Evolutionary conservation across 2,888 invertebrate genomes (phyloP).

Genomic region (Eupithecia subumbrata): DNA sequence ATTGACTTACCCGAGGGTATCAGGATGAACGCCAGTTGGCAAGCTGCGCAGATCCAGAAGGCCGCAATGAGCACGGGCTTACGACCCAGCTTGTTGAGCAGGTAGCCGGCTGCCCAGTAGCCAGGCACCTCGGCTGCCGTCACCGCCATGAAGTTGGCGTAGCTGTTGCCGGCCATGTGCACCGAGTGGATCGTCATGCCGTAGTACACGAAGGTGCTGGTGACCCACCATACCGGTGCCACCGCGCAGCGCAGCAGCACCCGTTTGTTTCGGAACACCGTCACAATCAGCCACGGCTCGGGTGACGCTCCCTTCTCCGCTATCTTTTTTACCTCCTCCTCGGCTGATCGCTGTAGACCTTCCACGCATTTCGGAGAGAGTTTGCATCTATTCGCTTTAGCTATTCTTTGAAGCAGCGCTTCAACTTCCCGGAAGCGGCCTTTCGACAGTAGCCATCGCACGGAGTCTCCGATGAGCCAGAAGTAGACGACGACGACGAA

Average conservation of each 20-base stretch:
- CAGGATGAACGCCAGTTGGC: conserved; percentile 83
- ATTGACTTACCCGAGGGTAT: conserved; percentile 71
- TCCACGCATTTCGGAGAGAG: conserved; percentile 61
- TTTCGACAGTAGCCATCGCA: conserved; percentile 90
- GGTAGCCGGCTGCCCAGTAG: conserved; percentile 80
- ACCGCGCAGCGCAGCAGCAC: conserved; percentile 59
- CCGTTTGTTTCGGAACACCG: conserved; percentile 59
- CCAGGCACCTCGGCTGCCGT: conserved; percentile 87
- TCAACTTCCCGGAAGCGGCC: conserved; percentile 86
- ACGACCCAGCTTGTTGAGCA: conserved; percentile 84
- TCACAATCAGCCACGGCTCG: conserved; percentile 66
- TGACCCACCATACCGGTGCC: conserved; percentile 84
- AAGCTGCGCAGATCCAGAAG: conserved; percentile 83
- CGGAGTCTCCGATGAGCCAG: conserved; percentile 88
- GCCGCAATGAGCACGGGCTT: conserved; percentile 82
- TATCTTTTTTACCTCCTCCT: conserved; percentile 52
- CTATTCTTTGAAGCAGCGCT: conserved; percentile 83
- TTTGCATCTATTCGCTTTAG: conserved; percentile 80
- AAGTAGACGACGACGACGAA: conserved; percentile 86
- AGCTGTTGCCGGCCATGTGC: conserved; percentile 84
- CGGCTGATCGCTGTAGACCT: conserved; percentile 53
- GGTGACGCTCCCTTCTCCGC: conserved; percentile 19
- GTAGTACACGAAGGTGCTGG: conserved; percentile 86
- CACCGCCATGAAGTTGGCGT: conserved; percentile 85
- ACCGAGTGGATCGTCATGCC: conserved; percentile 86